Evolutionary conservation across 2,113 vertebrate genomes (phyloP), one percentile per base, ranked within the genome.

Genomic region (Morone chrysops): DNA sequence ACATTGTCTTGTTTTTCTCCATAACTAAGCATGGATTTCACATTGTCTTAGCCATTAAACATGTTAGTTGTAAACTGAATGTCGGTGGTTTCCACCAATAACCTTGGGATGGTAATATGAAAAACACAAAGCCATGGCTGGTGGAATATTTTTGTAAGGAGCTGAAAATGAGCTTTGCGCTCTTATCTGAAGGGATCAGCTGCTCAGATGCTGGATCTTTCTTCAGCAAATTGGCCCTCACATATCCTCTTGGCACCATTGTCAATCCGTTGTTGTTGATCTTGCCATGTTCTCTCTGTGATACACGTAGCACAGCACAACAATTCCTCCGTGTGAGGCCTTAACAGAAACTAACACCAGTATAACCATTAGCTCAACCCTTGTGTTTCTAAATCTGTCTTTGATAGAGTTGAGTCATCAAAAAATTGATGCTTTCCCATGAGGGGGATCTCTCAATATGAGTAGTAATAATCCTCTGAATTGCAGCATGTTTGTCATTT

Each of bases 181-280:
- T 85, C 73, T 77, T 88, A 78, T 91, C 86, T 83, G 70, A 74
- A 70, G 75, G 79, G 85, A 92, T 94, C 90, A 91, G 86, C 83
- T 69, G 90, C 80, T 85, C 83, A 76, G 78, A 90, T 67, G 67
- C 83, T 18, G 66, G 71, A 90, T 92, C 80, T 88, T 86, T 83
- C 82, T 83, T 38, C 80, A 68, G 78, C 59, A 92, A 91, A 91
- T 91, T 93, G 88, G 84, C 84, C 87, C 83, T 82, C 73, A 88
- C 74, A 89, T 79, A 83, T 91, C 85, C 84, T 88, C 70, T 81
- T 69, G 71, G 84, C 81, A 83, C 70, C 68, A 18, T 63, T 82
- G 83, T 82, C 80, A 87, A 82, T 88, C 78, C 43, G 14, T 78
- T 71, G 78, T 76, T 86, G 81, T 86, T 85, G 71, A 78, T 89